A percentile compares a stretch with the other conserved stretches of the same genome.
phyloP scores from a whole-genome alignment of 2,113 vertebrate species.

The Cyprinodon tularosa region DNA sequence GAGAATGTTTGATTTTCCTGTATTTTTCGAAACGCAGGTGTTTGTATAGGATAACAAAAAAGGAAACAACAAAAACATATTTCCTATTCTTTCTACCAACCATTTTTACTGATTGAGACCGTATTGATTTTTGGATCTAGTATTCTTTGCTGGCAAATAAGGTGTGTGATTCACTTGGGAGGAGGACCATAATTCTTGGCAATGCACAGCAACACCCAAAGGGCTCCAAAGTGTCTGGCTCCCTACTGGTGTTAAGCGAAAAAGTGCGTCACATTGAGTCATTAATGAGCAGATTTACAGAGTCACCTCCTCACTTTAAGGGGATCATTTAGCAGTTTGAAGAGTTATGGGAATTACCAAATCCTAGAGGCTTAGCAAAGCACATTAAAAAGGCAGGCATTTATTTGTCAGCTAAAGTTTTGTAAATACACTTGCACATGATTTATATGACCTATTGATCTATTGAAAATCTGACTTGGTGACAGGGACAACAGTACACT shows the following conservation, averaged over 20 bases:
- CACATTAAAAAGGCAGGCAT: background rate
- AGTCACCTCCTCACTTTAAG: background rate
- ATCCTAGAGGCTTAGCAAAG: background rate
- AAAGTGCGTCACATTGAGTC: conserved; percentile 49
- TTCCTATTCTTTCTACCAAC: conserved; percentile 25
- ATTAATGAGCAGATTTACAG: conserved; percentile 52
- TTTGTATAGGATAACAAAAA: conserved; percentile 42
- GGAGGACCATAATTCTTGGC: conserved; percentile 65
- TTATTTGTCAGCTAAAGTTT: background rate
- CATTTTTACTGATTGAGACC: conserved; percentile 64
- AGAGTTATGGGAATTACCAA: background rate
- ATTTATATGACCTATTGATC: background rate
- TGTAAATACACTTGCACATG: background rate
- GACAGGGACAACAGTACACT: conserved; percentile 39
- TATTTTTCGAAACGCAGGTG: conserved; percentile 24
- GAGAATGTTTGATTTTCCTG: conserved; percentile 48
- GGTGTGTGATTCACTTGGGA: conserved; percentile 65
- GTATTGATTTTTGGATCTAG: conserved; percentile 75
- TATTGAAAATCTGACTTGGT: conserved; percentile 41
- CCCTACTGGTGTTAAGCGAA: conserved; percentile 51
- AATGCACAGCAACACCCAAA: conserved; percentile 54
- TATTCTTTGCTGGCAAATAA: conserved; percentile 68
- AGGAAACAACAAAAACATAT: conserved; percentile 23
- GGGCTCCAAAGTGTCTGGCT: conserved; percentile 64
- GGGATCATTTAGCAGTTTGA: conserved; percentile 1